Percentiles rank a stretch among this genome's conserved stretches.
phyloP scores from a whole-genome alignment of 1,140 invertebrate genomes.

The Drosophila ficusphila region DNA sequence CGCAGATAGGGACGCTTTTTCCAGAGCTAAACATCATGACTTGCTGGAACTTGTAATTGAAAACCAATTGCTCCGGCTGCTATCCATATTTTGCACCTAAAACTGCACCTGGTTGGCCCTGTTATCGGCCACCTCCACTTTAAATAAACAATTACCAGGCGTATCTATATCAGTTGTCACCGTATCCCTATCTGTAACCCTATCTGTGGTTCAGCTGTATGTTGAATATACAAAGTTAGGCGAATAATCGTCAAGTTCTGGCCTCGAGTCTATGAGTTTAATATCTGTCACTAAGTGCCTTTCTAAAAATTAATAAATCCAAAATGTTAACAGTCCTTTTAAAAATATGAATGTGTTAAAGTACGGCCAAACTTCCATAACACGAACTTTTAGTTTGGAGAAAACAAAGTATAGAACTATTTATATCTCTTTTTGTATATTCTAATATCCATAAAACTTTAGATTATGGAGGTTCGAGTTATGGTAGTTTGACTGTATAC shows the following conservation, averaged over 20 bases:
- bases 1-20: too few relatives aligned
- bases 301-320: too few relatives aligned
- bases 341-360: too few relatives aligned
- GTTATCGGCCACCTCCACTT: slow-evolving; percentile 11
- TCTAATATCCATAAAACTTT: too few relatives aligned
- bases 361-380: too few relatives aligned
- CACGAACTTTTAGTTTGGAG: too few relatives aligned
- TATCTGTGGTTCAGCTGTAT: slow-evolving; percentile 1
- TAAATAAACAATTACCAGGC: slow-evolving; percentile 28
- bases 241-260: not conserved
- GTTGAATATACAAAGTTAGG: not conserved
- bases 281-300: not conserved
- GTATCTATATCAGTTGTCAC: slow-evolving; percentile 13
- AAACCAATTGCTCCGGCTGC: not conserved
- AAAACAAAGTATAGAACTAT: too few relatives aligned
- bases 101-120: slow-evolving; percentile 1
- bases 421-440: too few relatives aligned
- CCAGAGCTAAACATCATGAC: not conserved
- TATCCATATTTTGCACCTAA: not conserved
- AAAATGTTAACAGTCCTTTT: too few relatives aligned
- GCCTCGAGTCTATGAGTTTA: not conserved
- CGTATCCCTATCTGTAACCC: slow-evolving; percentile 12
- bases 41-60: not conserved
- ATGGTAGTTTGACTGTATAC: too few relatives aligned
- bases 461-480: too few relatives aligned